phyloP scores from a whole-genome alignment of 2,113 vertebrate species.

The Atherinomorus stipes region DNA sequence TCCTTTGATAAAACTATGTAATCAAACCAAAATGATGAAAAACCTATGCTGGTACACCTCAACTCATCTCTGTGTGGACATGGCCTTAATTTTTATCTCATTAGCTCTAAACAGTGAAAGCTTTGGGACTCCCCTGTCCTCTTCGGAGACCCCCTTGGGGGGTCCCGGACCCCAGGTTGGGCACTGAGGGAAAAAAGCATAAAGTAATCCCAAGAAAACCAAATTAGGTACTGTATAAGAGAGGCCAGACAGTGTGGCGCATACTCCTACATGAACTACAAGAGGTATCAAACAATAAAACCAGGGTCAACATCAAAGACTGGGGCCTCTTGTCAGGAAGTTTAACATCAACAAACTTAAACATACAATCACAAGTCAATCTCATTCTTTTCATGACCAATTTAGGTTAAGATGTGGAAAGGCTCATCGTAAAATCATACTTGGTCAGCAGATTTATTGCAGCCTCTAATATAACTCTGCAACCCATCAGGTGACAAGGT shows the following conservation, averaged over 20 bases:
- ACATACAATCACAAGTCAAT: not conserved
- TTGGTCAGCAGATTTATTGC: not conserved
- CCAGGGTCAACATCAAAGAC: not conserved
- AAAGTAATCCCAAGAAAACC: conserved; percentile 25
- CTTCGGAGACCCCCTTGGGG: too few relatives aligned
- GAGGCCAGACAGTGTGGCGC: not conserved
- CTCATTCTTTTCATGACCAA: not conserved
- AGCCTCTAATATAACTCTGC: not conserved
- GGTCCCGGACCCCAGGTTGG: too few relatives aligned
- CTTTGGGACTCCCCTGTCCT: too few relatives aligned
- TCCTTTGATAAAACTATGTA: too few relatives aligned
- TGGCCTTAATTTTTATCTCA: too few relatives aligned
- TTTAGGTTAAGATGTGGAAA: conserved; percentile 1
- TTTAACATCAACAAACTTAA: conserved; percentile 1
- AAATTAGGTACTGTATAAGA: conserved; percentile 32
- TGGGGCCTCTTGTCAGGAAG: not conserved
- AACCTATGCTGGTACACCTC: too few relatives aligned
- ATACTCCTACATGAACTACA: conserved; percentile 5
- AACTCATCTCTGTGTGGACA: too few relatives aligned
- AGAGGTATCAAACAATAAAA: conserved; percentile 2
- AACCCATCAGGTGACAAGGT: not conserved
- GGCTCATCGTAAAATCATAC: not conserved
- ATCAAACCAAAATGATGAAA: too few relatives aligned
- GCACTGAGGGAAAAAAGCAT: not conserved
- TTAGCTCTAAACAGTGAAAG: too few relatives aligned